phyloP scores from a whole-genome alignment of 2,888 invertebrate genomes.

The Eilema sororculum region DNA sequence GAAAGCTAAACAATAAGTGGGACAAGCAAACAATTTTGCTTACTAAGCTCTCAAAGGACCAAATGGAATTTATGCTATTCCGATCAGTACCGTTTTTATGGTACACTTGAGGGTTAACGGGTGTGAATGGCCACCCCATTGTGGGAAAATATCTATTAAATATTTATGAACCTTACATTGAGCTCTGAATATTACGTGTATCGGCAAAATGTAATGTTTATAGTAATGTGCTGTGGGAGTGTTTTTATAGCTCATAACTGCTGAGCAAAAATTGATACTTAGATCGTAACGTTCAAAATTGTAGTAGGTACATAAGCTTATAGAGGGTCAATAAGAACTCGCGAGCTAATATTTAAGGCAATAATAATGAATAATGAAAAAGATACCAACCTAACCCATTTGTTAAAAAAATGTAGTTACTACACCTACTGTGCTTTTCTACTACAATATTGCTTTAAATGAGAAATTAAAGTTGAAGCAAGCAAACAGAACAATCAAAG shows the following conservation, averaged over 20 bases:
- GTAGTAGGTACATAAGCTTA: conserved; percentile 33
- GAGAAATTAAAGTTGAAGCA: not conserved
- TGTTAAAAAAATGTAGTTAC: too few relatives aligned
- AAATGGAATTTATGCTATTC: conserved; percentile 77
- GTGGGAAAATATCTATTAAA: conserved; percentile 86
- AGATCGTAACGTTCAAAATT: conserved; percentile 47
- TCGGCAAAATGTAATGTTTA: conserved; percentile 67
- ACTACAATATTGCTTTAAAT: not conserved
- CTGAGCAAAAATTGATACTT: conserved; percentile 56
- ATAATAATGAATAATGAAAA: not conserved
- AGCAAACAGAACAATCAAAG: not conserved
- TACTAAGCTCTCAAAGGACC: conserved; percentile 70
- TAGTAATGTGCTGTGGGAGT: conserved; percentile 61
- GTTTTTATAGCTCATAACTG: conserved; percentile 60
- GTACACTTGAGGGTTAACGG: conserved; percentile 79
- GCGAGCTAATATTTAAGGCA: conserved; percentile 15
- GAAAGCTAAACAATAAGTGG: conserved; percentile 68
- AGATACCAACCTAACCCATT: not conserved
- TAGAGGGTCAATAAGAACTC: conserved; percentile 22
- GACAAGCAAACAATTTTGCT: conserved; percentile 76
- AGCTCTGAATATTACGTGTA: conserved; percentile 65
- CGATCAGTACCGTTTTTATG: conserved; percentile 78
- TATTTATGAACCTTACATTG: conserved; percentile 81
- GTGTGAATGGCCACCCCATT: conserved; percentile 85
- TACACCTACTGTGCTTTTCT: not conserved